Conservation (phyloP, 2,113 vertebrate genomes). For the Bos taurus region ARS-UCD2.0 NC_037330.1:18295001-18295500, state of each 20-base stretch:
- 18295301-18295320: neutral
- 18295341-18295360: neutral
- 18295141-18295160: neutral
- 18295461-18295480: too few species aligned
- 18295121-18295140: neutral
- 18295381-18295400: neutral
- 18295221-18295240: neutral
- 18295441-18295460: too few species aligned
- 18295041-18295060: neutral
- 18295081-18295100: neutral
- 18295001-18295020: neutral
- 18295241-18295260: neutral
- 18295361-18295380: neutral
- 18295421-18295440: too few species aligned
- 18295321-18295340: neutral
- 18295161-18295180: neutral
- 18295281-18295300: neutral
- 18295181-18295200: neutral
- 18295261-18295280: neutral
- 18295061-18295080: neutral
- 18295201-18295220: neutral
- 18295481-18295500: too few species aligned
- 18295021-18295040: neutral
- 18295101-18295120: neutral
- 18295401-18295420: neutral